Conservation (phyloP, 2,797 vertebrate genomes). For the Chromobotia macracanthus region DNA sequence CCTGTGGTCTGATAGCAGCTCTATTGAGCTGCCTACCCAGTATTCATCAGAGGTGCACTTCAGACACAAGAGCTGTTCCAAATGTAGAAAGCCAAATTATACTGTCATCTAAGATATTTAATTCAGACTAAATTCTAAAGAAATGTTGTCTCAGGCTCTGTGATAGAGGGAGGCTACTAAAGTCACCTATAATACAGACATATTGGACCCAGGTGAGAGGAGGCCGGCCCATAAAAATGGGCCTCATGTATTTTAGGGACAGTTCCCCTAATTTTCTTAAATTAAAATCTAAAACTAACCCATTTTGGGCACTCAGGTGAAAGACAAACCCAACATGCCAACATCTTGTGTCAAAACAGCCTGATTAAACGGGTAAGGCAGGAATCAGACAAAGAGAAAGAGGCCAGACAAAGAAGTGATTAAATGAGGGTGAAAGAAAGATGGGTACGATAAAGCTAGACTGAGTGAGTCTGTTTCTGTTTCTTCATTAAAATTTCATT, state of each 20-base stretch:
- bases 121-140: not conserved
- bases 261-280: not conserved
- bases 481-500: slow-evolving; percentile 59
- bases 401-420: slow-evolving; percentile 26
- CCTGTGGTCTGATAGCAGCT: not conserved
- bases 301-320: not conserved
- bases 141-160: not conserved
- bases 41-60: not conserved
- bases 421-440: slow-evolving; percentile 37
- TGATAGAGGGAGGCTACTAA: too few relatives aligned
- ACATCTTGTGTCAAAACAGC: not conserved
- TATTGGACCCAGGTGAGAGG: too few relatives aligned
- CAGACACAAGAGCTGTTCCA: not conserved
- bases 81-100: not conserved
- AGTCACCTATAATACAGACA: too few relatives aligned
- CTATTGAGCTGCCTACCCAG: not conserved
- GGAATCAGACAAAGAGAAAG: slow-evolving; percentile 23
- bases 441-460: slow-evolving; percentile 45
- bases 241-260: too few relatives aligned
- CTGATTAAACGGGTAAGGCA: slow-evolving; percentile 56
- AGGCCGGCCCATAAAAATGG: too few relatives aligned
- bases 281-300: not conserved
- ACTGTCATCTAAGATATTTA: too few relatives aligned
- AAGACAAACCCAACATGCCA: not conserved
- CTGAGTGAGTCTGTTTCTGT: slow-evolving; percentile 50